Conservation (phyloP, 2,797 vertebrate genomes). For the Periophthalmus magnuspinnatus region DNA sequence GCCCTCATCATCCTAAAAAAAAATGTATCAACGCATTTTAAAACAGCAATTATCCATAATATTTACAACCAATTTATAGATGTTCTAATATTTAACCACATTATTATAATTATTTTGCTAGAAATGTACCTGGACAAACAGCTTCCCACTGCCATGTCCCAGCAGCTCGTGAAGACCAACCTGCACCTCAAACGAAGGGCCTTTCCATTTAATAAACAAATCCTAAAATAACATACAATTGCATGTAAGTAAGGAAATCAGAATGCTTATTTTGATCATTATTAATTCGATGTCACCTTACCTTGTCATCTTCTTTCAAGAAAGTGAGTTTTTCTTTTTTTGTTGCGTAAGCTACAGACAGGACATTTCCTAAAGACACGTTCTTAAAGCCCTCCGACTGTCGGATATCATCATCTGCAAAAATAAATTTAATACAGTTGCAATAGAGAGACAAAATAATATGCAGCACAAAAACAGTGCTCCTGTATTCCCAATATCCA, state of each 20-base stretch:
- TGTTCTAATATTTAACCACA: too few relatives aligned
- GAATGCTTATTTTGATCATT: not conserved
- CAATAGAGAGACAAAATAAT: not conserved
- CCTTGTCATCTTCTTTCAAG: conserved; percentile 88
- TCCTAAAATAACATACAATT: conserved; percentile 71
- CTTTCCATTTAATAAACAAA: conserved; percentile 87
- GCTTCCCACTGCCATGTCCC: conserved; percentile 91
- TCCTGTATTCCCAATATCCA: too few relatives aligned
- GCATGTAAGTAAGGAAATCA: not conserved
- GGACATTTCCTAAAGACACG: conserved; percentile 88
- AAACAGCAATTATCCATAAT: not conserved
- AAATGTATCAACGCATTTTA: not conserved
- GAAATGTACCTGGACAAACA: conserved; percentile 85
- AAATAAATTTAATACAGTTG: conserved; percentile 12
- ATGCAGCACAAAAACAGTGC: not conserved
- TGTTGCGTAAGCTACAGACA: conserved; percentile 85
- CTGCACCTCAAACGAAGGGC: conserved; percentile 90
- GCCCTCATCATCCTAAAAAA: conserved; percentile 81
- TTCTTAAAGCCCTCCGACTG: conserved; percentile 94
- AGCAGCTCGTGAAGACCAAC: conserved; percentile 91
- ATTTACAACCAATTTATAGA: not conserved
- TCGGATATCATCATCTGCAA: conserved; percentile 87
- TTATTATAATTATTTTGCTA: not conserved
- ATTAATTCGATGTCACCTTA: conserved; percentile 31
- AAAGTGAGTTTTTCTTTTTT: conserved; percentile 90